Conservation (phyloP, 2,888 invertebrate genomes). For the Parnassius apollo region DNA sequence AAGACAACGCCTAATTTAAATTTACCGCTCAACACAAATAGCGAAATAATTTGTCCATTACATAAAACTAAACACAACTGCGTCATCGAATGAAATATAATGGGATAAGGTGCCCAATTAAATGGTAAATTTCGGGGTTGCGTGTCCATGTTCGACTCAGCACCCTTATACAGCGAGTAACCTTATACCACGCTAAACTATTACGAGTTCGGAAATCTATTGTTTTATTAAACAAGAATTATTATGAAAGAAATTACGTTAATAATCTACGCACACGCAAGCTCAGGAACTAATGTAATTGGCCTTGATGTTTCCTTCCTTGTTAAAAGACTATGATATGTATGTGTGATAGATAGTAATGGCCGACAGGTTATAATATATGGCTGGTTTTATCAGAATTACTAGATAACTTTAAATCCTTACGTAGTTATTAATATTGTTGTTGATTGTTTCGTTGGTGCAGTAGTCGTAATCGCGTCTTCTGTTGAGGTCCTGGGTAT, state of each 20-base stretch:
- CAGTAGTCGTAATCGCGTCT: too few relatives aligned
- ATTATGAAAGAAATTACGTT: slow-evolving; percentile 17
- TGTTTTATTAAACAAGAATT: slow-evolving; percentile 19
- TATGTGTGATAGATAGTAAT: too few relatives aligned
- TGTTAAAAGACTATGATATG: background rate
- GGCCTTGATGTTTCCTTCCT: slow-evolving; percentile 7
- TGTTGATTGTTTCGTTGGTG: too few relatives aligned
- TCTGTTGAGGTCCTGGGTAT: too few relatives aligned
- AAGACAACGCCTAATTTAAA: too few relatives aligned
- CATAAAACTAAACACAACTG: too few relatives aligned
- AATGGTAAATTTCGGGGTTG: slow-evolving; percentile 19
- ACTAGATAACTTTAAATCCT: too few relatives aligned
- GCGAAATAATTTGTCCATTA: too few relatives aligned
- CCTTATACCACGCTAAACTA: slow-evolving; percentile 7
- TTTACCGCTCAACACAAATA: too few relatives aligned
- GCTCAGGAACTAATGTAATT: background rate
- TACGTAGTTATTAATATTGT: too few relatives aligned
- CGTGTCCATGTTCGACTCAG: slow-evolving; percentile 12
- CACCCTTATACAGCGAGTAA: slow-evolving; percentile 1
- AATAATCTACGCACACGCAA: slow-evolving; percentile 21
- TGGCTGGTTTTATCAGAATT: too few relatives aligned
- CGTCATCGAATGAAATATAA: background rate
- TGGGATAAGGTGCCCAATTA: slow-evolving; percentile 9
- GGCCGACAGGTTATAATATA: too few relatives aligned
- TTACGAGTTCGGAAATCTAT: slow-evolving; percentile 24